Percentiles rank a stretch among this genome's conserved stretches.
These are phyloP conservation scores for Zoanthus gigantus DNA, from an alignment of 92 coral and sea anemone genomes.

Conservation along the genomic window DNA sequence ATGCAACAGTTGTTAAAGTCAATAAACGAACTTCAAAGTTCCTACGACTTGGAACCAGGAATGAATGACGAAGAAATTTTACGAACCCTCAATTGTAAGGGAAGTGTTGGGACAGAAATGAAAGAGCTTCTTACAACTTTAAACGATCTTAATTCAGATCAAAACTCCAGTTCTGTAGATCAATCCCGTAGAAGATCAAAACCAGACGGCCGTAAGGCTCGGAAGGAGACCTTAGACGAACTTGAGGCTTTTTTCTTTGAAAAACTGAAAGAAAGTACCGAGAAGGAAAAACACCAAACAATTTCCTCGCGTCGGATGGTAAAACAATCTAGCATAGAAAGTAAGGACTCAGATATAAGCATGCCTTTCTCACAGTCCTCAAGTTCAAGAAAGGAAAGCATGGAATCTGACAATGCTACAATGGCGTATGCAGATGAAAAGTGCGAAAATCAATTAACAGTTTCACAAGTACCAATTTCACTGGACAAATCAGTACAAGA, in stretches of 20 bases:
- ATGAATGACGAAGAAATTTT: slow-evolving; percentile 45
- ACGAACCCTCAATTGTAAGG: slow-evolving; percentile 58
- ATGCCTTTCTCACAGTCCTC: slow-evolving; percentile 45
- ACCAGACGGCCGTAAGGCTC: neutral
- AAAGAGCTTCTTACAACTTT: slow-evolving; percentile 56
- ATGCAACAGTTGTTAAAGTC: slow-evolving; percentile 69
- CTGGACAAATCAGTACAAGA: slow-evolving; percentile 48
- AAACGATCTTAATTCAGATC: slow-evolving; percentile 47
- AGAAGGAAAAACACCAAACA: slow-evolving; percentile 40
- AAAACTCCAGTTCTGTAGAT: slow-evolving; percentile 38
- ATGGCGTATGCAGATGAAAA: slow-evolving; percentile 40
- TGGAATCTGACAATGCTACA: slow-evolving; percentile 43
- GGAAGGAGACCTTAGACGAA: slow-evolving; percentile 73
- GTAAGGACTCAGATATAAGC: slow-evolving; percentile 57
- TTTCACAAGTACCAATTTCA: neutral
- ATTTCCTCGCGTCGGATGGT: slow-evolving; percentile 54
- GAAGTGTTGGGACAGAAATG: slow-evolving; percentile 69
- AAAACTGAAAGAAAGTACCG: slow-evolving; percentile 72
- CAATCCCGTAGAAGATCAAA: slow-evolving; percentile 42
- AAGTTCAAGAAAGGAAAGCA: slow-evolving; percentile 48
- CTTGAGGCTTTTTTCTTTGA: slow-evolving; percentile 82
- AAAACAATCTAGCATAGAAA: slow-evolving; percentile 49
- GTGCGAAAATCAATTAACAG: slow-evolving; percentile 21
- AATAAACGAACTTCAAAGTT: slow-evolving; percentile 59
- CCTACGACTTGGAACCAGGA: slow-evolving; percentile 30